These are phyloP conservation scores for Anabacerthia variegaticeps DNA, from an alignment of 2,797 vertebrate species.

Conservation along the genomic window DNA sequence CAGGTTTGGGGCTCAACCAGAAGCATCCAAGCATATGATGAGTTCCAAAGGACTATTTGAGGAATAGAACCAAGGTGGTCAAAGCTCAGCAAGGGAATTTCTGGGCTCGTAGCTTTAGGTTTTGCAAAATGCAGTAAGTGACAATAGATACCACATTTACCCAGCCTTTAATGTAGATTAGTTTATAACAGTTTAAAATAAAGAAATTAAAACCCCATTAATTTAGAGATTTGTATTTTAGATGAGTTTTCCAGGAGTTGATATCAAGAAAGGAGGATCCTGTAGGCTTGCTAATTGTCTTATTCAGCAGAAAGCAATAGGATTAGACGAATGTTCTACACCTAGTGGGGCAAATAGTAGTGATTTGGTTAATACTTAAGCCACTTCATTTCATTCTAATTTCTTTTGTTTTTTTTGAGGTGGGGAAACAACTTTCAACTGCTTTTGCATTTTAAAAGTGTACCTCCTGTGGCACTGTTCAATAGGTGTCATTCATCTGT, in stretches of 20 bases:
- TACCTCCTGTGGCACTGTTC: background rate
- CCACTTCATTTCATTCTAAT: background rate
- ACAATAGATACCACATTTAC: background rate
- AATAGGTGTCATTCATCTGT: background rate
- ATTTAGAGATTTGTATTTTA: background rate
- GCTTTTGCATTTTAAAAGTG: background rate
- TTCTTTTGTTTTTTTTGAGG: background rate
- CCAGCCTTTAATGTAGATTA: background rate
- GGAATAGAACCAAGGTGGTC: background rate
- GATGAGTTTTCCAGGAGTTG: background rate
- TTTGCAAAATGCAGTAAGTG: background rate
- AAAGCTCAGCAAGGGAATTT: constrained; percentile 5
- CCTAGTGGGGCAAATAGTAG: background rate
- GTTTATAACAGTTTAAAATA: background rate
- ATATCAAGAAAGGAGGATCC: background rate
- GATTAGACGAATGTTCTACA: background rate
- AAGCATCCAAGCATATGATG: background rate
- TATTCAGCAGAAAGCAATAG: background rate
- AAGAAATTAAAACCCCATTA: background rate
- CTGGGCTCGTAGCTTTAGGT: background rate
- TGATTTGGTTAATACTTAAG: background rate
- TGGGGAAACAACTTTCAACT: background rate
- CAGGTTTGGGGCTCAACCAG: background rate
- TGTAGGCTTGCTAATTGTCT: background rate
- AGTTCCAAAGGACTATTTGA: background rate